Conservation (phyloP, 1,140 invertebrate genomes). For the Zaprionus taronus region DNA sequence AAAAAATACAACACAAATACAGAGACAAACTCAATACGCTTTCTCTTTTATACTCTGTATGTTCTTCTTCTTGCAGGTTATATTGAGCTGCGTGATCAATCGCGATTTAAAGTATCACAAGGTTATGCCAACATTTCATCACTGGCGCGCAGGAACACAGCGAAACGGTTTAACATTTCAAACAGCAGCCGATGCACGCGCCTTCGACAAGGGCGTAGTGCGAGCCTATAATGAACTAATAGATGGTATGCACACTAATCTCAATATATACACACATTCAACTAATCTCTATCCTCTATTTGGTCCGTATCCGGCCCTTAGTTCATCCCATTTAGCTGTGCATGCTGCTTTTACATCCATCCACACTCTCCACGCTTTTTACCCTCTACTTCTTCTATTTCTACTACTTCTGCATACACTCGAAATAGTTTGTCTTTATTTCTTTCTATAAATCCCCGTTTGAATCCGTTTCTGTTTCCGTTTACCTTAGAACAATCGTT, state of each 20-base stretch:
- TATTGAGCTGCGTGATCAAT: conserved; percentile 97
- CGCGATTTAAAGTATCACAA: conserved; percentile 98
- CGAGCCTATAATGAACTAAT: conserved; percentile 95
- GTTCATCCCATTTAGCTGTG: conserved; percentile 32
- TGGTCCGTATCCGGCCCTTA: neutral
- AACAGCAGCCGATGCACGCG: conserved; percentile 95
- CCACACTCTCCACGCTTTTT: conserved; percentile 19
- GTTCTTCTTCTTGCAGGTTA: conserved; percentile 87
- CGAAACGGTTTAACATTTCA: conserved; percentile 98
- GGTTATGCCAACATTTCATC: conserved; percentile 99
- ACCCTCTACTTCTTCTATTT: conserved; percentile 1
- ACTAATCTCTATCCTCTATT: neutral
- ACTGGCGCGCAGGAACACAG: conserved; percentile 98
- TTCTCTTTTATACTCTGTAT: neutral
- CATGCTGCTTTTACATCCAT: conserved; percentile 36
- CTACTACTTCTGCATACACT: conserved; percentile 14
- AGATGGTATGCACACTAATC: conserved; percentile 89
- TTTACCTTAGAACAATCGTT: conserved; percentile 29
- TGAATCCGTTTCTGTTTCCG: conserved; percentile 7
- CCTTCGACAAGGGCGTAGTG: conserved; percentile 96
- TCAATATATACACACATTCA: neutral
- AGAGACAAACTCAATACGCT: neutral
- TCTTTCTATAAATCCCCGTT: conserved; percentile 4
- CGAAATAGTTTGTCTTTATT: conserved; percentile 27
- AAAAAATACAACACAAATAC: neutral